Evolutionary conservation across 2,113 vertebrate genomes (phyloP).

Genomic region (Lepus europaeus): DNA sequence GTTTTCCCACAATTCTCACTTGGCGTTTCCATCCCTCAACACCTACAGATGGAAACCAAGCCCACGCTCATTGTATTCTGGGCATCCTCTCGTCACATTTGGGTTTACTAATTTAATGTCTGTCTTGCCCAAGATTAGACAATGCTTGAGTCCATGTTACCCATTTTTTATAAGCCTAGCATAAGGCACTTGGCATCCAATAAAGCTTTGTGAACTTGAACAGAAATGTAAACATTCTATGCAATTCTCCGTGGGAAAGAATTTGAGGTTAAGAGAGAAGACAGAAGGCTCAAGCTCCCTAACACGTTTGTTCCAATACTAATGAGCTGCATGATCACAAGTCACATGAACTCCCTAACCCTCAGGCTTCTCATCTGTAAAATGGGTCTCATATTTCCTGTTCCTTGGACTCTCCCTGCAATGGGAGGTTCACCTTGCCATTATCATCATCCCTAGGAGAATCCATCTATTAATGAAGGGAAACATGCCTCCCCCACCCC

Average conservation of each 20-base stretch:
- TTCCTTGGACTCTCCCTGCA: neutral
- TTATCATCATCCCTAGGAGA: neutral
- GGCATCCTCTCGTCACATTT: neutral
- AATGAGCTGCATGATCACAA: neutral
- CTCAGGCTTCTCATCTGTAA: neutral
- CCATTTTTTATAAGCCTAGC: neutral
- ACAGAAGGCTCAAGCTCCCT: neutral
- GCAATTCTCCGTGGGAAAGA: neutral
- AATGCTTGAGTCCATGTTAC: neutral
- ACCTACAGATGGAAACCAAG: neutral
- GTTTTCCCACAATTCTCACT: neutral
- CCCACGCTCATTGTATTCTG: neutral
- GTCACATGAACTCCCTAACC: accelerated
- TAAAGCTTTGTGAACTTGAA: neutral
- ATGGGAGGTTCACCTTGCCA: neutral
- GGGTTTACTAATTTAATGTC: neutral
- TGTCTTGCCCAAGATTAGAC: neutral
- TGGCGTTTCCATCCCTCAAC: neutral
- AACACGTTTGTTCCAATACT: neutral
- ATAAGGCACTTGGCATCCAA: neutral
- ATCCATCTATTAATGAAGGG: neutral
- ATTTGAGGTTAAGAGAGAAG: neutral
- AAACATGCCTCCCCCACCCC: neutral
- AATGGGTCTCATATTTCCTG: neutral
- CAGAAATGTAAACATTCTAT: neutral